Evolutionary conservation across 2,797 vertebrate species (phyloP), one percentile per base, ranked within the genome.

Genomic region (Diceros bicornis): DNA sequence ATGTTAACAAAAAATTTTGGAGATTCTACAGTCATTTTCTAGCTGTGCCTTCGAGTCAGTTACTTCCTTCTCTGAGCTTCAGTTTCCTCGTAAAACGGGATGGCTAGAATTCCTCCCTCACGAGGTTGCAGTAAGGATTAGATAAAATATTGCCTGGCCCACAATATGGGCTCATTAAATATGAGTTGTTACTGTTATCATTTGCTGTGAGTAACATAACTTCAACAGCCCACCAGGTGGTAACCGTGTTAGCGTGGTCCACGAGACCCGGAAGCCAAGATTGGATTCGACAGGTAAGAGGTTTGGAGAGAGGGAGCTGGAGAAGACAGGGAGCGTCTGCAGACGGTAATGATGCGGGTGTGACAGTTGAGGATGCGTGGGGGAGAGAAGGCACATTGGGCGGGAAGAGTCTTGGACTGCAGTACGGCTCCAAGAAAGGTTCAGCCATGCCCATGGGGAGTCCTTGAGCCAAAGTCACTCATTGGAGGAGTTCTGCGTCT

Each of bases 31-130:
- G 37, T n/a, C 55, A 37, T 72, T 62, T 92, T 71, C 47, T 81
- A 20, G 44, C 7, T 61, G n/a, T 25, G 27, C 55, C 59, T 86
- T 87, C 64, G 68, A 55, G 17, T 77, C 41, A 91, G 37, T 79
- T 16, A 18, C 52, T 81, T 78, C 68, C 86, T 71, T 75, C 85
- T 91, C 29, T 4, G 27, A 44, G 69, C 25, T 44, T 64, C 25
- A 12, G 68, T 72, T 85, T 93, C 88, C 61, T 94, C 9, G 10
- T 86, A 41, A 72, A 81, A 75, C 14, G 6, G 59, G 61, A 44
- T 37, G 20, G 29, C 0, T 2, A 32, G 41, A 59, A 57, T 13
- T 29, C 50, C 55, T 71, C 20, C 27, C 90, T 62, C 50, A 0
- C 0, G 32, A 21, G 50, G 21, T 52, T 13, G 25, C 12, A 2